Base-by-base conservation (phyloP, 2,888 invertebrate genomes). In the Ennomos fuscantarius region DNA sequence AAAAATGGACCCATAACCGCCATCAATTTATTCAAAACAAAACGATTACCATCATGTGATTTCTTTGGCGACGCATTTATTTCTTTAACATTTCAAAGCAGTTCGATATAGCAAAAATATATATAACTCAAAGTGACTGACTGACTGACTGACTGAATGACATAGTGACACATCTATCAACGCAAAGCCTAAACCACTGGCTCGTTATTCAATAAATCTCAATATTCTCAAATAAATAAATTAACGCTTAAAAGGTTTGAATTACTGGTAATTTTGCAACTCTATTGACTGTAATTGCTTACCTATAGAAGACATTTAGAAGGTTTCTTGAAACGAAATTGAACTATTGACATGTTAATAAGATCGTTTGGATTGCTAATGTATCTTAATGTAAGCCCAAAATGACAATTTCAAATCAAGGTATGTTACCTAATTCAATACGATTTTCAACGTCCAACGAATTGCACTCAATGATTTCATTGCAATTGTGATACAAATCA, bases 191-290 rank as follows among this genome's bases (percentile, higher is more conserved):
- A n/a, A n/a, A n/a, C n/a, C n/a, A n/a, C n/a, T n/a, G n/a, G n/a
- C n/a, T n/a, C n/a, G n/a, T n/a, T 72, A 62, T 78, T 81, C 78
- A 81, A 82, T 81, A 80, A 69, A 72, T 73, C 24, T 24, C 24
- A 6, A 24, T 24, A 24, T 24, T 24, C 71, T 65, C 71, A 71
- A 74, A 76, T 79, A 78, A 77, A 77, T 75, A 76, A 81, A 84
- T 86, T 81, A 81, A 82, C 82, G 78, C 80, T 73, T 75, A 65
- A 62, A 24, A 72, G 69, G 74, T 79, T 77, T 76, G 73, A 76
- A 78, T 78, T 72, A 81, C 79, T 73, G 70, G 71, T 74, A 71
- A 78, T 80, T 75, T 75, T 71, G 74, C 73, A 76, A 76, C 65
- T 60, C 62, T 60, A 73, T 68, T 72, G 78, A 74, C 78, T 73